A percentile compares a stretch with the other conserved stretches of the same genome.
Conservation (phyloP, 2,113 vertebrate species). For the Zapornia atra region DNA sequence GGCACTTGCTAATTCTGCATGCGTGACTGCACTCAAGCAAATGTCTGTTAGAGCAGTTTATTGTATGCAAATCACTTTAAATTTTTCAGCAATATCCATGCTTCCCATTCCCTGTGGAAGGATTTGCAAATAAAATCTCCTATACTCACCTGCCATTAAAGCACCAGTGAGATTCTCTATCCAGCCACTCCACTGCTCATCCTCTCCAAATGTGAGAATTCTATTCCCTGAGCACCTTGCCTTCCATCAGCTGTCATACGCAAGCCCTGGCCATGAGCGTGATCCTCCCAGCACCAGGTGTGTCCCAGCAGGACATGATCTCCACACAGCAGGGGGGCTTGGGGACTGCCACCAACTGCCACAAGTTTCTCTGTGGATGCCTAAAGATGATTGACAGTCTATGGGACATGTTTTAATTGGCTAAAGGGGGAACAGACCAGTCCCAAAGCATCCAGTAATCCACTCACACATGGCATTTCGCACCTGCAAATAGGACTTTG, state of each 20-base stretch:
- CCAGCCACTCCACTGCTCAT: neutral
- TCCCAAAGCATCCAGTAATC: neutral
- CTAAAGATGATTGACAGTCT: neutral
- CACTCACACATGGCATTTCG: neutral
- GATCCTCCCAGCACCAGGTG: neutral
- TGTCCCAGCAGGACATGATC: neutral
- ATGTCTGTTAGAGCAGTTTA: neutral
- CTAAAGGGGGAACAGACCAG: neutral
- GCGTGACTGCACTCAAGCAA: neutral
- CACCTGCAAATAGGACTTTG: neutral
- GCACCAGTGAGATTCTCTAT: neutral
- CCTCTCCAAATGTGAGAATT: neutral
- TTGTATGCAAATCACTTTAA: neutral
- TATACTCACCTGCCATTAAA: neutral
- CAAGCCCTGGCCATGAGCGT: neutral
- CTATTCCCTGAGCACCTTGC: neutral
- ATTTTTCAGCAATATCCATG: neutral
- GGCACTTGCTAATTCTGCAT: neutral
- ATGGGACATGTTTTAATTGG: neutral
- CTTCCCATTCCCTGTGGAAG: neutral
- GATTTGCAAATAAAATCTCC: neutral
- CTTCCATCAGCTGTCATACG: neutral
- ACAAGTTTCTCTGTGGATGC: neutral
- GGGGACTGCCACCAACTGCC: neutral
- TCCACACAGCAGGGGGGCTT: fast-evolving